A percentile compares a stretch with the other conserved stretches of the same genome.
Conservation (phyloP, 2,888 invertebrate genomes). For the Antheraea assamensis region DNA sequence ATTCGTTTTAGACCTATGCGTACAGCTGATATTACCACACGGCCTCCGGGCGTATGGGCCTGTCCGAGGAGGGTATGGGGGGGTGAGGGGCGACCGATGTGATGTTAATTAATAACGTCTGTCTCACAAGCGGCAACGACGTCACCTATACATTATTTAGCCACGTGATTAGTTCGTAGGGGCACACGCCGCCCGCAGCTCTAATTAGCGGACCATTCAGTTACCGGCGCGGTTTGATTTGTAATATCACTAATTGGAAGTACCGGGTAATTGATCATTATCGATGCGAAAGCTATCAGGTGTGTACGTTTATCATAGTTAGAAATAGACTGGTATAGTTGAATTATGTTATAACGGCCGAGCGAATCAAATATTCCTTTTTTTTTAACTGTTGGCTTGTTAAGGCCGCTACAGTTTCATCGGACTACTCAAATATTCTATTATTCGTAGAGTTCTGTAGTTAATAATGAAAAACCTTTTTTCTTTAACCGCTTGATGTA, state of each 20-base stretch:
- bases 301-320: neutral
- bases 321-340: neutral
- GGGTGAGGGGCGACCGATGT: slow-evolving; percentile 48
- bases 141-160: slow-evolving; percentile 80
- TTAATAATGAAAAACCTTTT: too few relatives aligned
- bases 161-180: slow-evolving; percentile 79
- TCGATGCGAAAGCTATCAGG: slow-evolving; percentile 5
- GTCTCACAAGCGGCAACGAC: slow-evolving; percentile 76
- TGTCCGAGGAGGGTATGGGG: slow-evolving; percentile 20
- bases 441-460: too few relatives aligned
- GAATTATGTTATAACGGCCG: neutral
- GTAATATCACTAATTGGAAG: slow-evolving; percentile 74
- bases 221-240: slow-evolving; percentile 72
- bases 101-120: slow-evolving; percentile 81
- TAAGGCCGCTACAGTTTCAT: too few relatives aligned
- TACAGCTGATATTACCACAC: slow-evolving; percentile 30
- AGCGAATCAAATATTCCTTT: slow-evolving; percentile 31
- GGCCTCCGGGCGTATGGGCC: slow-evolving; percentile 18
- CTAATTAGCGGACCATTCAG: slow-evolving; percentile 73
- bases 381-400: too few relatives aligned
- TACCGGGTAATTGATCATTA: slow-evolving; percentile 68
- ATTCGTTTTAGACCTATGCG: too few relatives aligned
- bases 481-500: too few relatives aligned
- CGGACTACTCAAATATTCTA: too few relatives aligned
- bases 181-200: slow-evolving; percentile 65